Conservation (phyloP, 2,113 vertebrate species). For the Lutjanus erythropterus region DNA sequence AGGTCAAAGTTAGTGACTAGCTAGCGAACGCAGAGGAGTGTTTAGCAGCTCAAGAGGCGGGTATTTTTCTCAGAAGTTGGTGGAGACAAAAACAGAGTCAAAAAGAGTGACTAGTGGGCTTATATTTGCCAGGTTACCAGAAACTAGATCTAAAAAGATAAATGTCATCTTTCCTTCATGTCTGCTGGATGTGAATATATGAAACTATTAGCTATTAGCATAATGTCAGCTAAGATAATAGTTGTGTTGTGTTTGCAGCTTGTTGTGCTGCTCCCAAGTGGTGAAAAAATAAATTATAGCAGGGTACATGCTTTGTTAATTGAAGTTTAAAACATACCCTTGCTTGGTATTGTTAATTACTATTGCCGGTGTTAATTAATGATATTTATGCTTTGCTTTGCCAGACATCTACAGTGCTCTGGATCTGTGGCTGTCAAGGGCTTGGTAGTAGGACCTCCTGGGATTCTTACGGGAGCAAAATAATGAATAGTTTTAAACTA, state of each 20-base stretch:
- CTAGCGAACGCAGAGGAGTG: not conserved
- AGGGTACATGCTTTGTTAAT: not conserved
- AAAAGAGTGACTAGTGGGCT: not conserved
- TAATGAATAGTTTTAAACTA: conserved; percentile 10
- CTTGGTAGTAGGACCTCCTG: not conserved
- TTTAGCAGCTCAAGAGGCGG: not conserved
- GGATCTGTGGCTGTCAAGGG: not conserved
- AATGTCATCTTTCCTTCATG: too few relatives aligned
- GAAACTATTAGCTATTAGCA: not conserved
- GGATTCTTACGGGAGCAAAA: not conserved
- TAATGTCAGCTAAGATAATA: not conserved
- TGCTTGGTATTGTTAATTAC: not conserved
- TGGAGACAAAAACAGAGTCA: not conserved
- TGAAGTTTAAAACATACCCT: not conserved
- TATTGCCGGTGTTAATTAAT: not conserved
- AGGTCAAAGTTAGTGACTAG: not conserved
- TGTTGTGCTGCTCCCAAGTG: not conserved
- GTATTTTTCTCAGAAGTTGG: not conserved
- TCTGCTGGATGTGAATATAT: not conserved
- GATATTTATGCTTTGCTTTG: conserved; percentile 11
- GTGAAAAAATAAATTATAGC: not conserved
- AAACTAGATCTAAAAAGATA: too few relatives aligned
- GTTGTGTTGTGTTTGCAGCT: not conserved
- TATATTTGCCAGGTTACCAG: not conserved
- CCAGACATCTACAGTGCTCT: not conserved